Percentiles rank a stretch among this genome's conserved stretches.
phyloP scores from a whole-genome alignment of 2,888 invertebrate genomes.

The Spisula solida region DNA sequence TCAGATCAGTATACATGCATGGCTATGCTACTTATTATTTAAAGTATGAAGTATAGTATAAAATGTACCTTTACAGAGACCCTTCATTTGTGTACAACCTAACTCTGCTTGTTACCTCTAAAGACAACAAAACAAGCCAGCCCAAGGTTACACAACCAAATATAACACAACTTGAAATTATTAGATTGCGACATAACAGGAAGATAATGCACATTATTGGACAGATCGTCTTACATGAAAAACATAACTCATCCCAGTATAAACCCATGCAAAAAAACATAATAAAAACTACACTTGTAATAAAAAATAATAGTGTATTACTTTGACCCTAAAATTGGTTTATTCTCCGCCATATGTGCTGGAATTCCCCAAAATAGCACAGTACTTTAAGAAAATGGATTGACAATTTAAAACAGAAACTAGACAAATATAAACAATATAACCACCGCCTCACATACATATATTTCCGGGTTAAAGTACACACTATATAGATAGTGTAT shows the following conservation, averaged over 20 bases:
- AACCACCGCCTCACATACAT: not conserved
- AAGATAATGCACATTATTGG: constrained; percentile 4
- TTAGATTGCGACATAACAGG: not conserved
- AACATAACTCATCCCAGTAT: no score
- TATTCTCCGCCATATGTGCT: constrained; percentile 42
- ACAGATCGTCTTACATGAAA: no score
- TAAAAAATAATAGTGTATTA: constrained; percentile 5
- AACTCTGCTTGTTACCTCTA: not conserved
- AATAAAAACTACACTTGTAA: not conserved
- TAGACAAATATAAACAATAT: not conserved
- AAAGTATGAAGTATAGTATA: no score
- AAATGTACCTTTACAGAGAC: no score
- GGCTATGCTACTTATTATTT: no score
- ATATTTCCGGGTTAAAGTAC: constrained; percentile 39
- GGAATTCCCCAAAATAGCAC: not conserved
- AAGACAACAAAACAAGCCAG: not conserved
- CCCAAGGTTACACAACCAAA: not conserved
- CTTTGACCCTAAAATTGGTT: constrained; percentile 48
- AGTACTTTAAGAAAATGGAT: not conserved
- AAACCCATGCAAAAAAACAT: not conserved
- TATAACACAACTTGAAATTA: not conserved
- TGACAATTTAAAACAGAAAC: constrained; percentile 26
- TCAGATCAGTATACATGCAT: no score
- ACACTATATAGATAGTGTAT: not conserved
- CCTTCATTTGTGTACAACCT: no score